These are phyloP conservation scores for Trichomalopsis sarcophagae DNA, from an alignment of 1,140 invertebrate genomes.

Conservation along the genomic window DNA sequence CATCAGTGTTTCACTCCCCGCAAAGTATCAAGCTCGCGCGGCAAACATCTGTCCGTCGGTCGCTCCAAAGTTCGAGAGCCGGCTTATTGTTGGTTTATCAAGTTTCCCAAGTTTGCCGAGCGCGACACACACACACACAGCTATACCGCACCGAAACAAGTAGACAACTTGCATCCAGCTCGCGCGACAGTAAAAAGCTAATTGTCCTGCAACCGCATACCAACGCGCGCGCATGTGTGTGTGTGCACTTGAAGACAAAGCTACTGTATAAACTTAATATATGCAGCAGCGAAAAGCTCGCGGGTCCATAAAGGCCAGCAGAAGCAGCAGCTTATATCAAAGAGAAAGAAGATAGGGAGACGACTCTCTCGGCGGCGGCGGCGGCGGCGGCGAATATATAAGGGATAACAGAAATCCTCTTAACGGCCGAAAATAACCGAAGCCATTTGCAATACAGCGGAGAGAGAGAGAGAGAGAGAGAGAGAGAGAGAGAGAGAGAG, in stretches of 20 bases:
- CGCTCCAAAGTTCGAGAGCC: neutral
- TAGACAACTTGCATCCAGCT: too few relatives aligned
- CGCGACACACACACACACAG: neutral
- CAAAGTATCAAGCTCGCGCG: too few relatives aligned
- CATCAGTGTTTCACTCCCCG: too few relatives aligned
- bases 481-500: neutral
- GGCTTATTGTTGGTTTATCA: slow-evolving; percentile 13
- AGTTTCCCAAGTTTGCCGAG: neutral
- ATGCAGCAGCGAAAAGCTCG: neutral
- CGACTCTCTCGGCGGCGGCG: neutral
- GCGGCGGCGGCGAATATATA: slow-evolving; percentile 16
- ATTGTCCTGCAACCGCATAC: neutral
- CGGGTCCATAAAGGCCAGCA: neutral
- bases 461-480: neutral
- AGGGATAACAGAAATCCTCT: slow-evolving; percentile 49
- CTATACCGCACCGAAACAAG: neutral
- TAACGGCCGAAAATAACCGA: slow-evolving; percentile 47
- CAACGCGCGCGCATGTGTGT: too few relatives aligned
- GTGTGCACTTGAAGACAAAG: neutral
- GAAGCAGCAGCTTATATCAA: slow-evolving; percentile 21
- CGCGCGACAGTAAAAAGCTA: neutral
- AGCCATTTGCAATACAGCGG: slow-evolving; percentile 36
- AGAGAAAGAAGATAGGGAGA: slow-evolving; percentile 20
- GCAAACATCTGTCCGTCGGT: neutral
- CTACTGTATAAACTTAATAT: neutral